Evolutionary conservation across 1,140 invertebrate genomes (phyloP), one percentile per base, ranked within the genome.

Genomic region (Trichomalopsis sarcophagae): DNA sequence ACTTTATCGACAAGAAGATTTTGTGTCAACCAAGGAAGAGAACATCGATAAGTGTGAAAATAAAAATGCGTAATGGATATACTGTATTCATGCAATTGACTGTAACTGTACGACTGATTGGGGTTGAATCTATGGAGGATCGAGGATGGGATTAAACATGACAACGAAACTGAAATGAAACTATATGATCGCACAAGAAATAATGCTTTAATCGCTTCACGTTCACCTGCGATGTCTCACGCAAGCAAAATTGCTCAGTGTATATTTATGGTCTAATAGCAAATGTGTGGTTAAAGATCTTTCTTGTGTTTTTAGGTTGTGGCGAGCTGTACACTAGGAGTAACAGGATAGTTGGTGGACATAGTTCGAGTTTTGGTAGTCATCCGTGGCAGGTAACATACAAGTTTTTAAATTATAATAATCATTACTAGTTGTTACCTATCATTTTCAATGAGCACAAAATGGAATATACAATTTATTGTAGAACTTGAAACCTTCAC

Each of bases 331-430:
- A 96, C 88, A 96, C 97, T 0, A 94, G 97, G 76, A 97, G 96
- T 66, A 98, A 98, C 90, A 94, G 97, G 87, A 98, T 99, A 86
- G 97, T 99, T 1, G 98, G 98, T n/a, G 97, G 97, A 1, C 96
- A 98, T 88, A 96, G 97, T 69, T 96, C 97, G 0, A 96, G 95
- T 84, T 98, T 98, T 90, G 98, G 97, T 7, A 97, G 97, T 66
- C 97, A 98, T 94, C 98, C 98, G n/a, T 99, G 97, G 97, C 97
- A 98, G 94, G 95, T 95, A 87, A 89, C 30, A 7, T 77, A 13
- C 55, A 4, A 7, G 0, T 21, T n/a, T 62, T 62, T 6, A 21
- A 21, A 21, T 62, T 21, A 62, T 62, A 62, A 6, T 21, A 62
- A 21, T 7, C 2, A 36, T 36, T 36, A 6, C 5, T 36, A 36